These are phyloP conservation scores for Chloropsis cyanopogon DNA, from an alignment of 2,113 vertebrate species.

Conservation along the genomic window DNA sequence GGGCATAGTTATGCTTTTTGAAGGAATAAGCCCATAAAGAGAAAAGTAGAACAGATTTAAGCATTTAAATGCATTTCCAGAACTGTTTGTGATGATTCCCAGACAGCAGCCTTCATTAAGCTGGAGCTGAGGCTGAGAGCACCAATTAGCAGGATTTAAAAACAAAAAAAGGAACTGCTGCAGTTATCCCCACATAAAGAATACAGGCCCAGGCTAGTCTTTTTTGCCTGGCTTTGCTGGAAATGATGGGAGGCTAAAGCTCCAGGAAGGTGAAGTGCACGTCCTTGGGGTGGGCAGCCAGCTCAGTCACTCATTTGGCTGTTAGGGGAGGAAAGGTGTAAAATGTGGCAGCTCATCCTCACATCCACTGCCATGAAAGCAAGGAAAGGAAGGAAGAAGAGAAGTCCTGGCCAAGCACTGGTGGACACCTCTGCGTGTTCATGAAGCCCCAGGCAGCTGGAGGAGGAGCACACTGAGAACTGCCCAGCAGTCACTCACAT, in stretches of 20 bases:
- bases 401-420: not conserved
- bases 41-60: not conserved
- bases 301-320: fast-evolving
- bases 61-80: not conserved
- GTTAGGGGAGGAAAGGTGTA: not conserved
- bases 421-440: not conserved
- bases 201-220: not conserved
- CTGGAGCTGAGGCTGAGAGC: not conserved
- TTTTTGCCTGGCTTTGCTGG: not conserved
- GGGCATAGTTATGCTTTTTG: not conserved
- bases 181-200: not conserved
- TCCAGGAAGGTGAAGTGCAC: not conserved
- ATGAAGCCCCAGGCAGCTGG: not conserved
- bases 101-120: conserved; percentile 17
- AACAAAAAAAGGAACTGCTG: not conserved
- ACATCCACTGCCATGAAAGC: not conserved
- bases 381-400: not conserved
- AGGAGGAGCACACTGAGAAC: not conserved
- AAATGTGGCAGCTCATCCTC: not conserved
- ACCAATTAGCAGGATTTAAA: not conserved
- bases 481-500: not conserved
- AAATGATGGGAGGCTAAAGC: fast-evolving
- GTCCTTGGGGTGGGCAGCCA: not conserved
- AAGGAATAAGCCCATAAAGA: not conserved
- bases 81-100: not conserved